A percentile compares a stretch with the other conserved stretches of the same genome.
Evolutionary conservation across 2,113 vertebrate species (phyloP).

Genomic region (Cyphotilapia sp.): DNA sequence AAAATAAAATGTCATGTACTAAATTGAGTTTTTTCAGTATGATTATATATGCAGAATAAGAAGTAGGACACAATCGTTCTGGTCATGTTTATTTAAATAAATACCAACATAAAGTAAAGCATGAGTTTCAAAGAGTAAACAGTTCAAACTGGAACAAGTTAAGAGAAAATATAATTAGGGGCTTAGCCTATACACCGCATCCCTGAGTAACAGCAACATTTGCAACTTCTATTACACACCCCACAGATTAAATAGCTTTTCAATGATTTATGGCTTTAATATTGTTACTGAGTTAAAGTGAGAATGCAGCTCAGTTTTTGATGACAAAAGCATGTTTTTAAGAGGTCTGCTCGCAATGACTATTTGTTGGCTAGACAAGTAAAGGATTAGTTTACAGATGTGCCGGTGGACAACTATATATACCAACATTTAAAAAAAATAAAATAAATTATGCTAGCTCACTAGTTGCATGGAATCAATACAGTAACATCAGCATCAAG

Average conservation of each 20-base stretch:
- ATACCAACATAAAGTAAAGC: conserved; percentile 22
- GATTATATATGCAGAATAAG: neutral
- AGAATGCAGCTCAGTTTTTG: neutral
- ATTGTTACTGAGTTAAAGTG: neutral
- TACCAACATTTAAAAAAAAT: neutral
- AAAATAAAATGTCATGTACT: neutral
- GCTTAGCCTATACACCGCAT: neutral
- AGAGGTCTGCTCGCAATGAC: neutral
- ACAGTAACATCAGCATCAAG: neutral
- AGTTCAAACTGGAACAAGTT: neutral
- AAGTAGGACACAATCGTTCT: neutral
- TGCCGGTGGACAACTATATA: neutral
- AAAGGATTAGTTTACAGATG: neutral
- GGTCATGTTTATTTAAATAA: conserved; percentile 42
- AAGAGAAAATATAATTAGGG: neutral
- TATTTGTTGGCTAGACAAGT: neutral
- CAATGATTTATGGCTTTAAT: neutral
- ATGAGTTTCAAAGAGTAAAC: neutral
- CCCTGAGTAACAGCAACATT: conserved; percentile 9
- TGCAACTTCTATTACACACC: neutral
- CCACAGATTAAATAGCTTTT: neutral
- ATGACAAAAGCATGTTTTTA: neutral
- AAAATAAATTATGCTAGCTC: neutral
- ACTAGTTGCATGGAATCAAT: neutral
- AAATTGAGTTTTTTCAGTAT: neutral